These are phyloP conservation scores for Oscheius sp. DNA, from an alignment of 2,888 invertebrate species.

Conservation along the genomic window DNA sequence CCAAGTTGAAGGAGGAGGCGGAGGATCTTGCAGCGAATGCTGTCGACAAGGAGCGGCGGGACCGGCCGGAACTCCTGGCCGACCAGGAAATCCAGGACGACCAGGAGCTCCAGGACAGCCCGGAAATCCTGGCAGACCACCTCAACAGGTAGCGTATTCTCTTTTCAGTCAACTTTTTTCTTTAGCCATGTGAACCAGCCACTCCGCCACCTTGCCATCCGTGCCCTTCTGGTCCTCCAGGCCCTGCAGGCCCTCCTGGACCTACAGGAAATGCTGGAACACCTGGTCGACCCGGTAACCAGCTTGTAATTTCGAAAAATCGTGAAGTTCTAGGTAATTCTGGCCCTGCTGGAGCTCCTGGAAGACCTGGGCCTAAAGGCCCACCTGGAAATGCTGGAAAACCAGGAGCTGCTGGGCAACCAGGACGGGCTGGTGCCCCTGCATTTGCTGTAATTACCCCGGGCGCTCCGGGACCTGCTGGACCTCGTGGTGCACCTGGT, in stretches of 20 bases:
- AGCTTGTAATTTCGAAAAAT: slow-evolving; percentile 49
- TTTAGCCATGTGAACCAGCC: slow-evolving; percentile 50
- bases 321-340: slow-evolving; percentile 18
- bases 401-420: slow-evolving; percentile 78
- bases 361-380: slow-evolving; percentile 46
- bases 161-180: background rate
- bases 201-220: slow-evolving; percentile 53
- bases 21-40: slow-evolving; percentile 58
- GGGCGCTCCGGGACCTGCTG: slow-evolving; percentile 58
- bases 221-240: slow-evolving; percentile 48
- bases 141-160: too few species aligned
- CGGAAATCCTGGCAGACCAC: slow-evolving; percentile 61
- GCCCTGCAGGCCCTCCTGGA: slow-evolving; percentile 51
- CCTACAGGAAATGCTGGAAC: slow-evolving; percentile 48
- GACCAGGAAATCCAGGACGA: slow-evolving; percentile 57
- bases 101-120: slow-evolving; percentile 62
- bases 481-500: slow-evolving; percentile 63
- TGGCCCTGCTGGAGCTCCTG: slow-evolving; percentile 45
- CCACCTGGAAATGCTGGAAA: slow-evolving; percentile 48
- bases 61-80: slow-evolving; percentile 55
- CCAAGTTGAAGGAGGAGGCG: slow-evolving; percentile 20
- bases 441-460: slow-evolving; percentile 45
- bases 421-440: slow-evolving; percentile 74
- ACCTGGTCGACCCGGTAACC: slow-evolving; percentile 73
- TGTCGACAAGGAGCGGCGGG: slow-evolving; percentile 38